Evolutionary conservation across 2,113 vertebrate species (phyloP), one percentile per base, ranked within the genome.

Genomic region (Phasianus colchicus): DNA sequence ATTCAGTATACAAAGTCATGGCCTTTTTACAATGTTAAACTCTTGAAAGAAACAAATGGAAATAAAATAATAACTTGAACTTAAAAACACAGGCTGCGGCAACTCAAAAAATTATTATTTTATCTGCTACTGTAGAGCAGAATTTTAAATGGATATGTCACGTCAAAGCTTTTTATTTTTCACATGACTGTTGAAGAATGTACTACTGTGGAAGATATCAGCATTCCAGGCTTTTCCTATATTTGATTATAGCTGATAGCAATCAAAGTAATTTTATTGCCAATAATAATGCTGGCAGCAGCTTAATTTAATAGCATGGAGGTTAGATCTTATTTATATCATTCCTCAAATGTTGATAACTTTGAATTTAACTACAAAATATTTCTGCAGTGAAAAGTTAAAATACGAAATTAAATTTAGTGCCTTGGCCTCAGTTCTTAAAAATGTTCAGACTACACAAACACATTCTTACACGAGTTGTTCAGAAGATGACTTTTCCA

Each of bases 201-300:
- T 54, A 66, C 77, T 81, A 78, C 91, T 83, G 92, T 90, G 74
- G 74, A 96, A 91, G 88, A 92, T 80, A 88, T 82, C 87, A 90
- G 79, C 96, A 90, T 97, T 97, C 97, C 97, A 89, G 91, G 92
- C 85, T 83, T 97, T 95, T 97, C 75, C 96, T 96, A 78, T 97
- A 98, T 98, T 98, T 98, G 97, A 98, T 98, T 98, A 98, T 57
- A 95, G 95, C 90, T 93, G 98, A 98, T 98, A 98, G 55, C 90
- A 93, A 97, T 98, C 98, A 95, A 96, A 93, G 96, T 78, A 91
- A 95, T 97, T 93, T 96, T 94, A 40, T 95, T 98, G 98, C 98
- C 98, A 98, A 97, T 88, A 98, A 98, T 97, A 97, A 77, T 1
- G 72, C 95, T 96, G 94, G 96, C 95, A 97, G 96, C 18, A 14